Evolutionary conservation across 1,140 invertebrate genomes (phyloP).

Genomic region (Temnothorax longispinosus): DNA sequence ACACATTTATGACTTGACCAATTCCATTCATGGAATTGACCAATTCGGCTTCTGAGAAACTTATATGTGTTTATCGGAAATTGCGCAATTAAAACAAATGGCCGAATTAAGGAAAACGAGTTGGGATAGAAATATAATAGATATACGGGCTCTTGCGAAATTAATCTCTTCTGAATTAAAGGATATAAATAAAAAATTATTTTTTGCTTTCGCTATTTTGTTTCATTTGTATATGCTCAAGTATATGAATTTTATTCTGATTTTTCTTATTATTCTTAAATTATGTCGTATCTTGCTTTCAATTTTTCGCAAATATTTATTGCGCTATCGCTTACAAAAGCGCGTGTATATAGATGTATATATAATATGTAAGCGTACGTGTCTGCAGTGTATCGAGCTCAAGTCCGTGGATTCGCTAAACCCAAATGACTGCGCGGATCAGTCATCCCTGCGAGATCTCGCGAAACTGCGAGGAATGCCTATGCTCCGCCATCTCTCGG

Average conservation of each 20-base stretch:
- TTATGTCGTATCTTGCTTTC: background rate
- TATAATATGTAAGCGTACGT: background rate
- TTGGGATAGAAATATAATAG: background rate
- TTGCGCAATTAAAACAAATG: background rate
- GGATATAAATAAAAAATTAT: background rate
- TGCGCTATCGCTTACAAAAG: background rate
- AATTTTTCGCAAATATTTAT: background rate
- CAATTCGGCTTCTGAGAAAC: background rate
- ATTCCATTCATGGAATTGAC: background rate
- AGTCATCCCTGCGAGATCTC: background rate
- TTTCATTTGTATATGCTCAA: background rate
- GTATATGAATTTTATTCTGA: background rate
- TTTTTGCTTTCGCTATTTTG: background rate
- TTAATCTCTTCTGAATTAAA: background rate
- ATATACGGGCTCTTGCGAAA: background rate
- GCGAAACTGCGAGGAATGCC: slow-evolving; percentile 46
- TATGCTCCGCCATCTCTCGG: slow-evolving; percentile 83
- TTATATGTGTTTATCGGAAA: background rate
- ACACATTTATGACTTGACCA: background rate
- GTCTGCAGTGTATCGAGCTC: background rate
- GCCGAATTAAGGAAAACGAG: background rate
- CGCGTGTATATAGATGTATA: background rate
- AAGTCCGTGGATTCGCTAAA: background rate
- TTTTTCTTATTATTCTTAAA: background rate
- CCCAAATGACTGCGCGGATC: background rate